Percentiles rank a stretch among this genome's conserved stretches.
These are phyloP conservation scores for Pachycephus smyrnensis DNA, from an alignment of 2,888 invertebrate genomes.

Conservation along the genomic window DNA sequence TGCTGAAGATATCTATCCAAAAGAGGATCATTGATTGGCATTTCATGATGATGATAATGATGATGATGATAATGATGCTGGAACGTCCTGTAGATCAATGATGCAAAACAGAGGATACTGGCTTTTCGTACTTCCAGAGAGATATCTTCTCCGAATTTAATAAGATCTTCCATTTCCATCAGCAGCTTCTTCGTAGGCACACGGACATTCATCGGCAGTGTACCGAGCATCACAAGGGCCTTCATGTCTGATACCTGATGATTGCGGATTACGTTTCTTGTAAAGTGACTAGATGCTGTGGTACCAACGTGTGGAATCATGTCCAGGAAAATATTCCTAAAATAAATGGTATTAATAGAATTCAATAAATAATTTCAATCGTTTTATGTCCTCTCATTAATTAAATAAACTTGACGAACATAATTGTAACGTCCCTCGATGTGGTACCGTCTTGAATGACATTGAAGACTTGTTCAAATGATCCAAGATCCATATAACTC, in stretches of 20 bases:
- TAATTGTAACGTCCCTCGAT: conserved; percentile 36
- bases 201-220: conserved; percentile 65
- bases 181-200: conserved; percentile 63
- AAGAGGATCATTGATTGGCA: conserved; percentile 22
- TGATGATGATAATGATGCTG: neutral
- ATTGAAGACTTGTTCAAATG: conserved; percentile 53
- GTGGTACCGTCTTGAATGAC: conserved; percentile 32
- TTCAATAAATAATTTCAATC: no score
- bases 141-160: conserved; percentile 41
- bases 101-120: conserved; percentile 66
- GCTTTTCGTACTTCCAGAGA: conserved; percentile 54
- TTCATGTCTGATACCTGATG: conserved; percentile 52
- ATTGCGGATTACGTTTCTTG: conserved; percentile 59
- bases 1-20: conserved; percentile 52
- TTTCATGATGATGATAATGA: no score
- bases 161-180: conserved; percentile 57
- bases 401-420: conserved; percentile 26
- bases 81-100: conserved; percentile 62
- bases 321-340: conserved; percentile 63
- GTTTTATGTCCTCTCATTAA: neutral
- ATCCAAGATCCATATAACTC: conserved; percentile 50
- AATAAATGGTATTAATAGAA: neutral
- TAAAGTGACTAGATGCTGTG: conserved; percentile 61
- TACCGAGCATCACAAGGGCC: conserved; percentile 59
- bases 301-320: conserved; percentile 69